A percentile compares a stretch with the other conserved stretches of the same genome.
phyloP scores from a whole-genome alignment of 2,113 vertebrate genomes.

The Danionella cerebrum region DNA sequence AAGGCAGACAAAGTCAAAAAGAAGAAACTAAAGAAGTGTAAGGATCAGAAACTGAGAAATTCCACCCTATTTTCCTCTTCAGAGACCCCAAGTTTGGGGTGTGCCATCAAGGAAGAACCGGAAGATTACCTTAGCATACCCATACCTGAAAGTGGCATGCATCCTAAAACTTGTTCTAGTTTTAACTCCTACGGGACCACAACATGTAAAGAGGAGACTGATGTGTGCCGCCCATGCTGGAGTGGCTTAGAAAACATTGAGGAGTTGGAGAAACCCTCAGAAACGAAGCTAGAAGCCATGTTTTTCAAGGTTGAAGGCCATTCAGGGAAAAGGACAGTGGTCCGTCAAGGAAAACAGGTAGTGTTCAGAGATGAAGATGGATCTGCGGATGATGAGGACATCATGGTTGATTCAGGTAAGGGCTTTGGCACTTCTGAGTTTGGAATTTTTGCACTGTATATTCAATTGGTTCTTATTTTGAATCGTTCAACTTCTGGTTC shows the following conservation, averaged over 20 bases:
- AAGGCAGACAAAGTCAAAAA: slow-evolving; percentile 87
- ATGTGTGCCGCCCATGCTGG: slow-evolving; percentile 44
- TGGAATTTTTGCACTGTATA: slow-evolving; percentile 13
- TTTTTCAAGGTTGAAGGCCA: slow-evolving; percentile 59
- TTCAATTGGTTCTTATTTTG: too few species aligned
- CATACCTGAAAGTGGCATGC: slow-evolving; percentile 32
- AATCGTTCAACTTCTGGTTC: too few species aligned
- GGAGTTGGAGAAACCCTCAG: slow-evolving; percentile 39
- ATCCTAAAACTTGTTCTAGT: background rate
- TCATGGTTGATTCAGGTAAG: slow-evolving; percentile 95
- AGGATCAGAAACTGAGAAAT: slow-evolving; percentile 37
- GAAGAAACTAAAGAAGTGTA: slow-evolving; percentile 70
- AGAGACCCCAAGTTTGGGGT: slow-evolving; percentile 13
- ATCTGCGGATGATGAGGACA: slow-evolving; percentile 89
- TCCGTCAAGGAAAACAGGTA: slow-evolving; percentile 95
- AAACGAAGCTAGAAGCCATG: slow-evolving; percentile 54
- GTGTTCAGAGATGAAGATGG: slow-evolving; percentile 93
- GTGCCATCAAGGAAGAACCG: slow-evolving; percentile 73
- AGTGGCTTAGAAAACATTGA: slow-evolving; percentile 32
- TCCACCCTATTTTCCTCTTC: background rate
- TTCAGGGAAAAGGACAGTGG: slow-evolving; percentile 80
- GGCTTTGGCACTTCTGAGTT: background rate
- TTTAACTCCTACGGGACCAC: slow-evolving; percentile 1
- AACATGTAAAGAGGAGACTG: slow-evolving; percentile 57
- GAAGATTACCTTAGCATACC: slow-evolving; percentile 68